Evolutionary conservation across 2,113 vertebrate genomes (phyloP).

Genomic region (Probosciger aterrimus): DNA sequence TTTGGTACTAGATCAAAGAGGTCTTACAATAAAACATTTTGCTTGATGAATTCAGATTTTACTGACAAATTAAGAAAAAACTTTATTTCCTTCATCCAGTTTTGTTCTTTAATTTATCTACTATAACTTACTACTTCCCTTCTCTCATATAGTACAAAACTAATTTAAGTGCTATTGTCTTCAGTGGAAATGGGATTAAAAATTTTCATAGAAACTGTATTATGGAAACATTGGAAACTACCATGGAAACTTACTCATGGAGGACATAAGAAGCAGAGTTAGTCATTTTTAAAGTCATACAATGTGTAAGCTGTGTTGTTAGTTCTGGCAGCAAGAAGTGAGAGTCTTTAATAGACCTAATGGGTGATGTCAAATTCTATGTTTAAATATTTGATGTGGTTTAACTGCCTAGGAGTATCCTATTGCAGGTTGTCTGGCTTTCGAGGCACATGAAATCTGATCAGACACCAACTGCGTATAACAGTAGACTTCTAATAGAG

Average conservation of each 20-base stretch:
- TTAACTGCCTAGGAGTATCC: background rate
- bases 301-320: background rate
- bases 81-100: background rate
- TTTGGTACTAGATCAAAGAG: background rate
- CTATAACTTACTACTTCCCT: background rate
- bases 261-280: background rate
- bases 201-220: background rate
- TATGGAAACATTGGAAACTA: background rate
- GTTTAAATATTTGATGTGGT: constrained; percentile 33
- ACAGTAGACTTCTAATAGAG: background rate
- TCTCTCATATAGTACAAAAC: background rate
- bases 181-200: background rate
- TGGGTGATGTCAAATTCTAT: background rate
- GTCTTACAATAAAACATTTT: background rate
- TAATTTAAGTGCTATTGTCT: background rate
- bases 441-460: background rate
- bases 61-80: background rate
- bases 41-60: background rate
- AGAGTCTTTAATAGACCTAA: background rate
- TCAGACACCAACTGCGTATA: background rate
- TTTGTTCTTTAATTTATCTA: background rate
- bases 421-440: background rate
- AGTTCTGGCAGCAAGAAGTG: background rate
- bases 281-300: background rate
- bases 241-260: background rate